These are phyloP conservation scores for Phyllotreta cruciferae DNA, from an alignment of 2,888 invertebrate species.

Conservation along the genomic window DNA sequence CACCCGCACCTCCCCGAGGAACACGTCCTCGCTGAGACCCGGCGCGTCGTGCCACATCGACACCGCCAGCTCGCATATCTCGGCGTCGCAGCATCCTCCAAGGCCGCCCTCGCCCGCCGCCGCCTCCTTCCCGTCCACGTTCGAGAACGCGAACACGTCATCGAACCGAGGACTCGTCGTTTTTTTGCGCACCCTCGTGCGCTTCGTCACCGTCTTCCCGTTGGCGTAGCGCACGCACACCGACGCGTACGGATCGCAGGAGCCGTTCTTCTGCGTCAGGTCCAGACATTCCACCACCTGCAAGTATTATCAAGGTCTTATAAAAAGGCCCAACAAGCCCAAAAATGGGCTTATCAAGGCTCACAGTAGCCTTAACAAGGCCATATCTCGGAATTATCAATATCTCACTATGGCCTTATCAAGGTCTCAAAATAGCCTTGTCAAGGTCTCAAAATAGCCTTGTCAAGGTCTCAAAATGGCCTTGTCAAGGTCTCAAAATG, in stretches of 20 bases:
- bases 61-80: constrained; percentile 81
- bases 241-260: constrained; percentile 89
- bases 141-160: constrained; percentile 80
- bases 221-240: constrained; percentile 79
- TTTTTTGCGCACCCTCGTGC: constrained; percentile 87
- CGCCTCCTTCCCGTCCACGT: constrained; percentile 61
- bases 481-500: too few species aligned
- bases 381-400: too few species aligned
- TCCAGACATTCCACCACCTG: constrained; percentile 83
- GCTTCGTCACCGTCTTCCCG: constrained; percentile 77
- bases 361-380: too few species aligned
- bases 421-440: too few species aligned
- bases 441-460: too few species aligned
- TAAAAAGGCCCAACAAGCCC: background rate
- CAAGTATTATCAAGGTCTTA: background rate
- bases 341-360: too few species aligned
- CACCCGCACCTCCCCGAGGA: constrained; percentile 87
- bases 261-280: constrained; percentile 86
- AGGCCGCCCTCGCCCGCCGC: constrained; percentile 44
- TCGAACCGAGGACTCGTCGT: constrained; percentile 89
- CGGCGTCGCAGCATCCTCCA: constrained; percentile 68
- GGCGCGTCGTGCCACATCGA: constrained; percentile 86
- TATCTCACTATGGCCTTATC: too few species aligned
- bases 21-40: constrained; percentile 81
- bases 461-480: too few species aligned